Evolutionary conservation across 2,888 invertebrate species (phyloP).

Genomic region (Aromia moschata): DNA sequence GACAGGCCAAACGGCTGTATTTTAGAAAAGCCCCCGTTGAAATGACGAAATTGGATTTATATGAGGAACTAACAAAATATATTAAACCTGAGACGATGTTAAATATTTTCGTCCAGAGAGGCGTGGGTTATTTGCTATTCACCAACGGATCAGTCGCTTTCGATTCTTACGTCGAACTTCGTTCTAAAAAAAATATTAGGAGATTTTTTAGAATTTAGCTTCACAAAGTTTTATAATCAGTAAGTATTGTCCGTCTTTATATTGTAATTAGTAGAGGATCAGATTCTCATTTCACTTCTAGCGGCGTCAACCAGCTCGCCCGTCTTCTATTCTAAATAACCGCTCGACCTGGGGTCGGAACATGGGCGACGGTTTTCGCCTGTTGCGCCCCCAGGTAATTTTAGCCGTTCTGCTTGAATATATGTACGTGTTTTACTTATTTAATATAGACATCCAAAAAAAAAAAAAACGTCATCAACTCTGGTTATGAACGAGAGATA

Average conservation of each 20-base stretch:
- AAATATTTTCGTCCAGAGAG: slow-evolving; percentile 29
- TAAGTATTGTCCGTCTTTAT: slow-evolving; percentile 21
- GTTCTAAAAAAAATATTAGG: slow-evolving; percentile 24
- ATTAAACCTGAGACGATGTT: slow-evolving; percentile 22
- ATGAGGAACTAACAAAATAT: slow-evolving; percentile 26
- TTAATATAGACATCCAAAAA: too few relatives aligned
- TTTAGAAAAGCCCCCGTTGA: slow-evolving; percentile 29
- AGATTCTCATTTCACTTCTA: too few relatives aligned
- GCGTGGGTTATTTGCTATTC: slow-evolving; percentile 32
- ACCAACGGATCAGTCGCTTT: slow-evolving; percentile 23
- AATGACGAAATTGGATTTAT: slow-evolving; percentile 35
- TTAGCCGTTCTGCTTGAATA: too few relatives aligned
- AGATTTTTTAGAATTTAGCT: slow-evolving; percentile 20
- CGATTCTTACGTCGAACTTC: slow-evolving; percentile 17
- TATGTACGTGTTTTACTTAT: too few relatives aligned
- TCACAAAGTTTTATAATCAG: slow-evolving; percentile 26
- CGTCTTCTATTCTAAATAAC: too few relatives aligned
- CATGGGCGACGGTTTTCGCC: too few relatives aligned
- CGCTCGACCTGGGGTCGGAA: too few relatives aligned
- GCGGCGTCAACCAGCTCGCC: too few relatives aligned
- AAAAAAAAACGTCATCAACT: too few relatives aligned
- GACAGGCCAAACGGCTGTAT: slow-evolving; percentile 31
- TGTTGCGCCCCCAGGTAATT: too few relatives aligned
- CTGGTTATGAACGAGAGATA: too few relatives aligned
- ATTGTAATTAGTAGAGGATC: too few relatives aligned